phyloP scores from a whole-genome alignment of 2,113 vertebrate genomes.

The Pteronura brasiliensis region DNA sequence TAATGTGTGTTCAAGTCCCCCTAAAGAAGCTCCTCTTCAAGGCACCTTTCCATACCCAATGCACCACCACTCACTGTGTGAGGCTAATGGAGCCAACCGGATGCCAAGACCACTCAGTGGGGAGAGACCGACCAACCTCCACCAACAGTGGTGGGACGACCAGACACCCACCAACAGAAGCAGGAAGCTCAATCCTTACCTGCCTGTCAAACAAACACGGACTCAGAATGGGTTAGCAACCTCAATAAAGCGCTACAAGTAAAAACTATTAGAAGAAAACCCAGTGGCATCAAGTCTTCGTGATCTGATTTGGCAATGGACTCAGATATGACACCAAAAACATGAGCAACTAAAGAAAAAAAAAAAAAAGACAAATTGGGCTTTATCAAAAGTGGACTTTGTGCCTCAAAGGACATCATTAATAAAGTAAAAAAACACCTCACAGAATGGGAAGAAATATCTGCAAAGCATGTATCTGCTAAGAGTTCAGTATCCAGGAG shows the following conservation, averaged over 20 bases:
- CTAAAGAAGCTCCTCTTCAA: slow-evolving; percentile 43
- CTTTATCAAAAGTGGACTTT: neutral
- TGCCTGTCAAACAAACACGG: neutral
- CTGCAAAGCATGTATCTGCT: neutral
- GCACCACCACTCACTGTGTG: neutral
- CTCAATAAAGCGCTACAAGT: neutral
- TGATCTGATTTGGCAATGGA: neutral
- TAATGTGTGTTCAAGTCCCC: neutral
- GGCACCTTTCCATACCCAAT: slow-evolving; percentile 16
- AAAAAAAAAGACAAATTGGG: neutral
- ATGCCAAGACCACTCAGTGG: neutral
- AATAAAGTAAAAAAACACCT: neutral
- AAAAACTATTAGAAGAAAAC: neutral
- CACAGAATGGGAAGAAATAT: neutral
- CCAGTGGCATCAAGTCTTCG: neutral
- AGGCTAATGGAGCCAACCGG: fast-evolving
- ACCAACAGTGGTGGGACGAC: neutral
- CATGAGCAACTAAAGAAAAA: neutral
- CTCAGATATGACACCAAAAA: neutral
- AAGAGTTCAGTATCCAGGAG: neutral
- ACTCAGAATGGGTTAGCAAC: neutral
- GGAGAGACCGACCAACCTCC: neutral
- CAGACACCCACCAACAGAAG: neutral
- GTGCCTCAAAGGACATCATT: neutral
- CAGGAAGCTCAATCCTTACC: neutral